Evolutionary conservation across 2,888 invertebrate species (phyloP), one percentile per base, ranked within the genome.

Genomic region (Pyrrhia umbra): DNA sequence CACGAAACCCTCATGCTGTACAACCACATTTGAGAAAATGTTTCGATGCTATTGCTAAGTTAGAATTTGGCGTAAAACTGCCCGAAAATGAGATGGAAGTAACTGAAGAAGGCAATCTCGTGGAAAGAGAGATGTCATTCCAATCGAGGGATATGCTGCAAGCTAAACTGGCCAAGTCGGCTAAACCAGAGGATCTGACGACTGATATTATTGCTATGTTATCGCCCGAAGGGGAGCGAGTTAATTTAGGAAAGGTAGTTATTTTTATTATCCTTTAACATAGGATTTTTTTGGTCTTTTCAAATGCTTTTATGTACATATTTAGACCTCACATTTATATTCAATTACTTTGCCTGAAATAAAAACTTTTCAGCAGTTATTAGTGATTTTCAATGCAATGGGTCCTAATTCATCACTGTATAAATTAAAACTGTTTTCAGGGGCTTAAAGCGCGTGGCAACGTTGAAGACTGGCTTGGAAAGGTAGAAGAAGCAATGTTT

Each of bases 401-500:
- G 13, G n/a, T 23, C 23, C 6, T 23, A 23, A 4, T 2, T 4
- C 60, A 42, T n/a, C 21, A 37, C 8, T 23, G 42, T 16, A 25
- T 1, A 6, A 21, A 1, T 16, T 6, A 40, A 34, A 13, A 1
- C n/a, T 34, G 9, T 45, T 66, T 47, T n/a, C 67, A 95, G 96
- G 98, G 97, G 21, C 94, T 97, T 8, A 98, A 98, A 91, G 98
- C 98, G 0, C 95, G 98, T 56, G 98, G 98, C 0, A 98, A 98
- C 82, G 98, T 98, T 0, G 98, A 98, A 90, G 98, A 98, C 83
- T 98, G 98, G 98, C 92, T 98, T 8, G 96, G 97, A 2, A 98
- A 98, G 91, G 98, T 98, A 1, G 98, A 98, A 86, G 97, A 98
- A 55, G 97, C 97, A 0, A 98, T 98, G 98, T 97, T 98, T 79